Percentiles rank a stretch among this genome's conserved stretches.
These are phyloP conservation scores for pig (Sus scrofa) DNA, from an alignment of 2,113 vertebrate species.

Conservation along the genomic window DNA sequence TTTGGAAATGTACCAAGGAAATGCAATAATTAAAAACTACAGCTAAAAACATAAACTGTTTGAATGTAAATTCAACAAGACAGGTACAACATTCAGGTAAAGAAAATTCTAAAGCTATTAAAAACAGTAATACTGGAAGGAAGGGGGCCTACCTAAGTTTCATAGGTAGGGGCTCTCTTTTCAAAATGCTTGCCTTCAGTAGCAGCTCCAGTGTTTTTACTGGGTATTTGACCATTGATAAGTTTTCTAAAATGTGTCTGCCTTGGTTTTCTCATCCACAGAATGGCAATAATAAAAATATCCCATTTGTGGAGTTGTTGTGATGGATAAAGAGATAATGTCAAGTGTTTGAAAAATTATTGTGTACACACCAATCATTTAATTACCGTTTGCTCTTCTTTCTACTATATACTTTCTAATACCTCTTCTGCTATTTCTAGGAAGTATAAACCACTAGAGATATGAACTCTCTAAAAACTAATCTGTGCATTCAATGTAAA, in stretches of 20 bases:
- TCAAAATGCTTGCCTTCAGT: neutral
- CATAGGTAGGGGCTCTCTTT: neutral
- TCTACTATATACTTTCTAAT: neutral
- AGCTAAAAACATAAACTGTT: neutral
- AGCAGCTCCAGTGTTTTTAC: neutral
- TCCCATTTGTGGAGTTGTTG: neutral
- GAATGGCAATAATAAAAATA: neutral
- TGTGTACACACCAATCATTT: neutral
- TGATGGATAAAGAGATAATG: neutral
- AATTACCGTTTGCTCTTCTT: neutral
- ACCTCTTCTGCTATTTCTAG: neutral
- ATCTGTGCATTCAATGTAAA: neutral
- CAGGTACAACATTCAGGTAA: accelerated
- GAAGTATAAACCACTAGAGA: neutral
- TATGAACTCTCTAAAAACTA: neutral
- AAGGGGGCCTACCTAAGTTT: neutral
- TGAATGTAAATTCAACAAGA: neutral
- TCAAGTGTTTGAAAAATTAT: neutral
- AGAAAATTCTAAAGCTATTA: neutral
- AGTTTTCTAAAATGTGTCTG: neutral
- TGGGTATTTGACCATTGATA: neutral
- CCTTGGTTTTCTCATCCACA: neutral
- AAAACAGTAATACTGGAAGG: neutral
- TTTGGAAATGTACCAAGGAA: neutral
- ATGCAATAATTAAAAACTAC: neutral